Conservation (phyloP, 2,888 invertebrate species). For the Chrysodeixis includens region DNA sequence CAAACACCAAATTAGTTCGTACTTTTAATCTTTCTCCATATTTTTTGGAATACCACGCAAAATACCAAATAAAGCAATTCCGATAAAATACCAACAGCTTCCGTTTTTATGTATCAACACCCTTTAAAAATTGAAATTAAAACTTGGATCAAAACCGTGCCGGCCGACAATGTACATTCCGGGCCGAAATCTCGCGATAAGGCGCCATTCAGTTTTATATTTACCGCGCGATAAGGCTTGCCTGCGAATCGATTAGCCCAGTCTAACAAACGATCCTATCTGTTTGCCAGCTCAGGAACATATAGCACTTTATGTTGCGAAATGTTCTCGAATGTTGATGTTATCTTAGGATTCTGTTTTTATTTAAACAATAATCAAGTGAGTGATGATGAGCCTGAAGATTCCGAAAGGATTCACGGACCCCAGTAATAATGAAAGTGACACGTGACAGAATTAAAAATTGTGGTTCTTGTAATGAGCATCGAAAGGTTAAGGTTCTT, state of each 20-base stretch:
- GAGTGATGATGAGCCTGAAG: too few relatives aligned
- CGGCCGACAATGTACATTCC: constrained; percentile 59
- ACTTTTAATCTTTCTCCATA: background rate
- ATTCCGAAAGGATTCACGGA: too few relatives aligned
- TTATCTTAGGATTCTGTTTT: background rate
- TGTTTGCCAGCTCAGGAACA: constrained; percentile 58
- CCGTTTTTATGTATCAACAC: constrained; percentile 1
- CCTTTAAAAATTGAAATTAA: constrained; percentile 6
- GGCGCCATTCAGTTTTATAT: constrained; percentile 78
- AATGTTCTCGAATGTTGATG: constrained; percentile 2
- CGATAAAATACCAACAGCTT: background rate
- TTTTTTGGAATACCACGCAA: background rate
- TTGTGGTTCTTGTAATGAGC: background rate
- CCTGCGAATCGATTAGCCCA: constrained; percentile 77
- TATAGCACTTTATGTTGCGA: constrained; percentile 30
- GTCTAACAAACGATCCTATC: constrained; percentile 62
- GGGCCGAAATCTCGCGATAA: constrained; percentile 71
- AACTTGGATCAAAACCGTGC: constrained; percentile 40
- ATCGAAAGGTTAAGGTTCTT: background rate
- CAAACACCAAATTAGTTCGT: background rate
- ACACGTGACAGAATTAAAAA: too few relatives aligned
- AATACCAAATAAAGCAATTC: background rate
- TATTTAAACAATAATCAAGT: background rate
- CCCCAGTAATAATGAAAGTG: too few relatives aligned
- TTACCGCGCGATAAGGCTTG: constrained; percentile 70